These are phyloP conservation scores for Coptodon rendalli DNA, from an alignment of 2,113 vertebrate species.

Conservation along the genomic window DNA sequence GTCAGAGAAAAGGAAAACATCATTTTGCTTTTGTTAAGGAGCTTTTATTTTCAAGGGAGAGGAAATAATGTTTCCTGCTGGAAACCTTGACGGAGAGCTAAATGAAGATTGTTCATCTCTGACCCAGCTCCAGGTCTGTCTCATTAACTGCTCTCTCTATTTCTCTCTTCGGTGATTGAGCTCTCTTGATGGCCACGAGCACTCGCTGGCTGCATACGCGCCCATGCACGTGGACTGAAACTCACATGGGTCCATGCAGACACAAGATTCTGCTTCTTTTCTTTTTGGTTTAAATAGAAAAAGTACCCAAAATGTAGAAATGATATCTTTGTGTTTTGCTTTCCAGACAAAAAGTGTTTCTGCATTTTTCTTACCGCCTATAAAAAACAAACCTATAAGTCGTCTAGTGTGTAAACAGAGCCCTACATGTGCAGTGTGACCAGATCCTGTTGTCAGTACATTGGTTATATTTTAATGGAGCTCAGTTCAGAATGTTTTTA, in stretches of 20 bases:
- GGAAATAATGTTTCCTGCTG: slow-evolving; percentile 27
- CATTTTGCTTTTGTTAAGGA: slow-evolving; percentile 32
- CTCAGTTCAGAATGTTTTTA: slow-evolving; percentile 24
- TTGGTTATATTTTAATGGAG: slow-evolving; percentile 1
- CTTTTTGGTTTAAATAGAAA: not conserved
- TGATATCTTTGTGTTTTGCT: not conserved
- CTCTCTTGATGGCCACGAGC: slow-evolving; percentile 4
- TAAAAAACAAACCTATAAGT: not conserved
- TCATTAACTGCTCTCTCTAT: slow-evolving; percentile 41
- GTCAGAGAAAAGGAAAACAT: slow-evolving; percentile 29
- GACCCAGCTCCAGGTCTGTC: slow-evolving; percentile 29
- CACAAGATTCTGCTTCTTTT: not conserved
- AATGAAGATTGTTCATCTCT: slow-evolving; percentile 43
- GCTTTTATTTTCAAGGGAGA: slow-evolving; percentile 27
- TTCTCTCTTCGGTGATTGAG: slow-evolving; percentile 10
- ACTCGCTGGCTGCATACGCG: not conserved
- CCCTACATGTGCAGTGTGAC: not conserved
- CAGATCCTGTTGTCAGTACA: slow-evolving; percentile 10
- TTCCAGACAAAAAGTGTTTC: not conserved
- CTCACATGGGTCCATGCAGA: not conserved
- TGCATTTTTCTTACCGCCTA: not conserved
- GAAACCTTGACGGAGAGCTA: slow-evolving; percentile 23
- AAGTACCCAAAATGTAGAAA: not conserved
- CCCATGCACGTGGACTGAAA: not conserved
- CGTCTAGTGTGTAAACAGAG: not conserved